A percentile compares a stretch with the other conserved stretches of the same genome.
These are phyloP conservation scores for Drosophila saltans DNA, from an alignment of 1,140 invertebrate species.

Conservation along the genomic window DNA sequence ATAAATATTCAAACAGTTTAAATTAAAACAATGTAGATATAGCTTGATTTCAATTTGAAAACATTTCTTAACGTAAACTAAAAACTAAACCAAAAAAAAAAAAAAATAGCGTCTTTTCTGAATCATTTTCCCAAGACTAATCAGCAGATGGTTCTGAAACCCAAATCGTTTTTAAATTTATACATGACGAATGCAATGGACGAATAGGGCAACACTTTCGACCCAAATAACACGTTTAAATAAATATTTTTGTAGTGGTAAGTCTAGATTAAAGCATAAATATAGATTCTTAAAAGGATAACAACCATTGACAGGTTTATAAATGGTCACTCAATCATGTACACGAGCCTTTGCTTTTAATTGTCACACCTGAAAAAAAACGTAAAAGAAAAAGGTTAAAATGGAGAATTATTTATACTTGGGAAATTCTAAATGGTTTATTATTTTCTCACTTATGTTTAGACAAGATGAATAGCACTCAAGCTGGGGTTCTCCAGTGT, in stretches of 20 bases:
- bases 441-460: conserved; percentile 64
- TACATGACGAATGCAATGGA: not conserved
- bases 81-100: conserved; percentile 2
- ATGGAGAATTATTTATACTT: no score
- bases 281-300: not conserved
- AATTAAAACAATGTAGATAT: not conserved
- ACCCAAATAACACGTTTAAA: conserved; percentile 2
- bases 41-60: conserved; percentile 1
- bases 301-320: not conserved
- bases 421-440: not conserved
- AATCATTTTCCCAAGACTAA: not conserved
- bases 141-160: not conserved
- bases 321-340: conserved; percentile 26
- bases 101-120: not conserved
- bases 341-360: conserved; percentile 78
- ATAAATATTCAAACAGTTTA: conserved; percentile 7
- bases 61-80: not conserved
- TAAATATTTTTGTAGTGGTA: not conserved
- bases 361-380: conserved; percentile 66
- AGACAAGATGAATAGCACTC: conserved; percentile 77
- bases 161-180: not conserved
- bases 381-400: not conserved
- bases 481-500: conserved; percentile 76
- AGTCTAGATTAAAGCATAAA: conserved; percentile 2
- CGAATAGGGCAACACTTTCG: not conserved